phyloP scores from a whole-genome alignment of 2,888 invertebrate species.

The Beris morrisii region DNA sequence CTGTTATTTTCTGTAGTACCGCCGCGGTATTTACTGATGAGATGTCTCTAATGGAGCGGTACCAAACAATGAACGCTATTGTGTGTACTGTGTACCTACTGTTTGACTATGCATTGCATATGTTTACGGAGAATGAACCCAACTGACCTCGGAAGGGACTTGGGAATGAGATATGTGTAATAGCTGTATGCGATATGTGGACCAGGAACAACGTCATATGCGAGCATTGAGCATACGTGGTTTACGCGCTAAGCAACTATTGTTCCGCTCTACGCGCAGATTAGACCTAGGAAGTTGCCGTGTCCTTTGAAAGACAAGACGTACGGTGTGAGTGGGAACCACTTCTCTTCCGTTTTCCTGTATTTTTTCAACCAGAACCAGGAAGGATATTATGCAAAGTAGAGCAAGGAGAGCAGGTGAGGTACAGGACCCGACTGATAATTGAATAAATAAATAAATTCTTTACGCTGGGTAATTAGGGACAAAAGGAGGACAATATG shows the following conservation, averaged over 20 bases:
- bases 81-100: conserved; percentile 2
- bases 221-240: too few species aligned
- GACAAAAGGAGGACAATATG: conserved; percentile 1
- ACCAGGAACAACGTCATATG: too few species aligned
- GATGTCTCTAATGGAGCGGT: too few species aligned
- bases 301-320: not conserved
- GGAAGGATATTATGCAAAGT: conserved; percentile 28
- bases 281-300: not conserved
- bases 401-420: conserved; percentile 5
- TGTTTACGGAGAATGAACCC: conserved; percentile 25
- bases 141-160: conserved; percentile 27
- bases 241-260: not conserved
- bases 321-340: conserved; percentile 8
- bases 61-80: too few species aligned
- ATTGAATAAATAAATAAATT: conserved; percentile 9
- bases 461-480: conserved; percentile 8
- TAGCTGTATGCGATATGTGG: not conserved
- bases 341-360: conserved; percentile 16
- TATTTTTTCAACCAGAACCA: conserved; percentile 5
- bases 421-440: not conserved
- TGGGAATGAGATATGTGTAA: not conserved
- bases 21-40: too few species aligned
- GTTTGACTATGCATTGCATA: conserved; percentile 15
- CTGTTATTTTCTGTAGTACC: too few species aligned
- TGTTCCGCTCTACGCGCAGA: not conserved